These are phyloP conservation scores for Actenoides hombroni DNA, from an alignment of 2,113 vertebrate species.

Conservation along the genomic window DNA sequence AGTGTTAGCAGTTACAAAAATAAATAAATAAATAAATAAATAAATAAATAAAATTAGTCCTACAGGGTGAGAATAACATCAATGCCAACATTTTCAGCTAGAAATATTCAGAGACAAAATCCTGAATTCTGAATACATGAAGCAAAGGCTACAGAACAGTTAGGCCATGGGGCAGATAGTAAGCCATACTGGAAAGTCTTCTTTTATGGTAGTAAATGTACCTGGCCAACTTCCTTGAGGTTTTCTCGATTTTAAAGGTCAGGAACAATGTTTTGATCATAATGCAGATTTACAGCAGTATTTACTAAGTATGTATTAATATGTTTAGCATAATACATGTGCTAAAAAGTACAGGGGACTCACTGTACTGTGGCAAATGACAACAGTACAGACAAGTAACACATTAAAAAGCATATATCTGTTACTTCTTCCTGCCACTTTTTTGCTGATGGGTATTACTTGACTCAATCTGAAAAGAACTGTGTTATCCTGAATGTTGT, in stretches of 20 bases:
- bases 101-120: background rate
- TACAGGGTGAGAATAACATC: background rate
- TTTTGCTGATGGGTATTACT: background rate
- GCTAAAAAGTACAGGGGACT: background rate
- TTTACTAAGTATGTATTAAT: background rate
- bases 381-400: background rate
- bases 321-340: background rate
- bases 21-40: too few relatives aligned
- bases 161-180: fast-evolving
- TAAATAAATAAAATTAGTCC: background rate
- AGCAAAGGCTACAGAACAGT: background rate
- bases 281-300: background rate
- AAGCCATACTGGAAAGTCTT: background rate
- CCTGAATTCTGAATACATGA: background rate
- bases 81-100: background rate
- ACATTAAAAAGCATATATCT: background rate
- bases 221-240: background rate
- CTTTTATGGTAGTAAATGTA: background rate
- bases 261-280: background rate
- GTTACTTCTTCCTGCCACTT: background rate
- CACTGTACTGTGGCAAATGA: background rate
- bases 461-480: background rate
- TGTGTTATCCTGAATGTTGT: background rate
- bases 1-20: too few relatives aligned
- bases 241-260: background rate